Evolutionary conservation across 1,140 invertebrate genomes (phyloP).

Genomic region (Drosophila kurseongensis): DNA sequence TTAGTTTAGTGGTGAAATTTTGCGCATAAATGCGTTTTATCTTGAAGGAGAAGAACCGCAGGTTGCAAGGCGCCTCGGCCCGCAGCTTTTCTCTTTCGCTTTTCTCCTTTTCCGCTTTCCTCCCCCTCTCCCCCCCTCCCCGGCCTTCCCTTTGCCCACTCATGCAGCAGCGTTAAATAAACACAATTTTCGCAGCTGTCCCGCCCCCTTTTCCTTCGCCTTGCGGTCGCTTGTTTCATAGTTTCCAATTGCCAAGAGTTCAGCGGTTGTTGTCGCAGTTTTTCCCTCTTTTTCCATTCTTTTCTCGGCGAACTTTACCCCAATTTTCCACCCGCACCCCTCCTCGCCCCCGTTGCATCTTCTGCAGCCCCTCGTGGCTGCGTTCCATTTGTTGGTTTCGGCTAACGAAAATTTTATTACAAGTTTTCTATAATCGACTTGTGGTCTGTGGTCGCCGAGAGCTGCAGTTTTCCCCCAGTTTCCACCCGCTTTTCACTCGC

Average conservation of each 20-base stretch:
- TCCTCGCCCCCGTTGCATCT: conserved; percentile 6
- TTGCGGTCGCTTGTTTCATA: conserved; percentile 66
- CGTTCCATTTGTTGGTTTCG: conserved; percentile 66
- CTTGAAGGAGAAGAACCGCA: conserved; percentile 29
- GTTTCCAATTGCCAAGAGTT: conserved; percentile 62
- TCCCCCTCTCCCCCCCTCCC: neutral
- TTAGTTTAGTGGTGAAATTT: conserved; percentile 26
- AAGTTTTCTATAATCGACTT: conserved; percentile 79
- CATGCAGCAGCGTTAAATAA: conserved; percentile 63
- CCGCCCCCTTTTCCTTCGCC: conserved; percentile 8
- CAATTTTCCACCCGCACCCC: conserved; percentile 47
- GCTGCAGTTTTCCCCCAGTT: conserved; percentile 21
- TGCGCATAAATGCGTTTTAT: conserved; percentile 53
- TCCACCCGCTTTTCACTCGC: conserved; percentile 9
- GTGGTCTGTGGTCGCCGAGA: conserved; percentile 44
- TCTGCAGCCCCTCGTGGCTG: conserved; percentile 24
- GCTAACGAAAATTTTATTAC: conserved; percentile 78
- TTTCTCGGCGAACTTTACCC: conserved; percentile 43
- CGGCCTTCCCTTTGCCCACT: conserved; percentile 7
- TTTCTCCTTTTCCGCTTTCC: neutral
- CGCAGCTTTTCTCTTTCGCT: conserved; percentile 24
- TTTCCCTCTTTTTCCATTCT: conserved; percentile 28
- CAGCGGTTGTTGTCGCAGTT: conserved; percentile 23
- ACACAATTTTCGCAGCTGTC: conserved; percentile 66
- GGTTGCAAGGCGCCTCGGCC: conserved; percentile 29